Conservation (phyloP, 2,888 invertebrate species). For the Diarsia brunnea region DNA sequence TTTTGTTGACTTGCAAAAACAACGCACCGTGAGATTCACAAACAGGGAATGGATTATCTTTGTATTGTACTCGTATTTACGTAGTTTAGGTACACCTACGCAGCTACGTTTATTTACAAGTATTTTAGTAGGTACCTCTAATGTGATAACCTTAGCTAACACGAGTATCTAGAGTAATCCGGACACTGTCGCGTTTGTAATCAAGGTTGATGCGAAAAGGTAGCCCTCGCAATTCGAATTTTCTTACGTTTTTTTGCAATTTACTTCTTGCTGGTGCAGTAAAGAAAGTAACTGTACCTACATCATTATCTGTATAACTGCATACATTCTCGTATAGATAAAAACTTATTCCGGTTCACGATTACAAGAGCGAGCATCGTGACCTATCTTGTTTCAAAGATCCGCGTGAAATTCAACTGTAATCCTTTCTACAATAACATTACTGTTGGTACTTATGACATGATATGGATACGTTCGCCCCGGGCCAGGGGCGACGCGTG, state of each 20-base stretch:
- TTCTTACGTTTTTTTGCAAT: no score
- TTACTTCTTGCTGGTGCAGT: neutral
- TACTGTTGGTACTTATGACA: slow-evolving; percentile 51
- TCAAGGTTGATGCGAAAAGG: no score
- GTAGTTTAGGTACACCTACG: no score
- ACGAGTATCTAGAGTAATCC: neutral
- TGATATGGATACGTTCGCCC: slow-evolving; percentile 55
- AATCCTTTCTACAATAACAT: slow-evolving; percentile 56
- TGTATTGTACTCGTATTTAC: slow-evolving; percentile 12
- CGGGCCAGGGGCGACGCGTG: slow-evolving; percentile 43
- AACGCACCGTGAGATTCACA: slow-evolving; percentile 51
- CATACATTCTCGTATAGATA: slow-evolving; percentile 3
- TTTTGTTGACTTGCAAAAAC: slow-evolving; percentile 68
- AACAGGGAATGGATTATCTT: slow-evolving; percentile 59
- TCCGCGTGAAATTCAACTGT: slow-evolving; percentile 30
- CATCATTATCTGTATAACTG: neutral
- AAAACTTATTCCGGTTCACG: neutral
- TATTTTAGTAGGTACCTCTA: slow-evolving; percentile 16
- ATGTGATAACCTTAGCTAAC: slow-evolving; percentile 8
- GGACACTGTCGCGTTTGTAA: neutral
- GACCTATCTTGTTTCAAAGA: slow-evolving; percentile 47
- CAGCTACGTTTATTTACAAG: slow-evolving; percentile 25
- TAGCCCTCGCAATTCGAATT: no score
- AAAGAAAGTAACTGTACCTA: neutral
- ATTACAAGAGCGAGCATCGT: slow-evolving; percentile 20